Base-by-base conservation (phyloP, 1,140 invertebrate genomes). In the Microvelia longipes region DNA sequence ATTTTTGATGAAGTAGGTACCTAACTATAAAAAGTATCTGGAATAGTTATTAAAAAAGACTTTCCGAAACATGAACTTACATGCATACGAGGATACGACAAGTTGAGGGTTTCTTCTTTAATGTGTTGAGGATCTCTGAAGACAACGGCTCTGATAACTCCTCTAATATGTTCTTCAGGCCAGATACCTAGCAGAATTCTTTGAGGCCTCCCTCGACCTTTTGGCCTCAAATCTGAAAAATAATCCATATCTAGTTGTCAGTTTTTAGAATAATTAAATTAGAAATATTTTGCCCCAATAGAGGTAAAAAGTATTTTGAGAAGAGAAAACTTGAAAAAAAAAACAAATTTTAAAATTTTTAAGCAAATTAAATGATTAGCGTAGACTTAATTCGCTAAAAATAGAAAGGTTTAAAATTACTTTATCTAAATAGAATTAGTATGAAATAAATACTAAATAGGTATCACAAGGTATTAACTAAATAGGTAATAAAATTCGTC, bases 101-200 rank as follows among this genome's bases (percentile, higher is more conserved):
- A 76, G 75, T 85, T 85, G 66, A 86, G 82, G 70, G 85, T 82
- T 75, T 90, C 88, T 75, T 90, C 88, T 78, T 90, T 90, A 73
- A 88, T 87, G 73, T 90, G 84, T 81, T 88, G 86, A 28, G 83
- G 80, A 76, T 95, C 92, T 73, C 92, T 82, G 83, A 94, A 95
- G 27, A 95, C 92, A 35, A 94, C 93, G 27, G 92, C 90, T 74
- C 91, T 85, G 73, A 94, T 94, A 70, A 94, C 92, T 63, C 90
- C 90, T 75, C 90, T 86, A 75, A 94, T 93, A 78, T 94, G 91
- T 76, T 94, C 92, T 79, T 94, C 92, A 1, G 92, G 91, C 92
- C 92, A 94, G 73, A 92, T 88, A 70, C 92, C 93, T 69, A 94
- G 81, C 67, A 94, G 82, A 77, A 94, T 94, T 77, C 92, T 85